A percentile compares a stretch with the other conserved stretches of the same genome.
Conservation (phyloP, 2,888 invertebrate genomes). For the Phengaris arion region DNA sequence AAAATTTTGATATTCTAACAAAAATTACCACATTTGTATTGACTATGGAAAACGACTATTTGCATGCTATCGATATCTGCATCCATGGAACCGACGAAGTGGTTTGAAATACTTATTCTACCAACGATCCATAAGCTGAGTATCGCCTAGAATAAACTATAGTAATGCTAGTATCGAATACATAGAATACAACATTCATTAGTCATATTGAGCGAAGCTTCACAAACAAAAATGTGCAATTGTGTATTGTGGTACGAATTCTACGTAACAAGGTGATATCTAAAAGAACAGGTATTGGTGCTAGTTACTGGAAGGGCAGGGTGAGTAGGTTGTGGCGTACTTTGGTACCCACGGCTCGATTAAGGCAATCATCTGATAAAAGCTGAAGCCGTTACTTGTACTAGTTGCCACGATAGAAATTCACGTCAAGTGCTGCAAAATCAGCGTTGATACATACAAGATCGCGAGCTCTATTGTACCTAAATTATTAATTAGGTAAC, state of each 20-base stretch:
- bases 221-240: conserved; percentile 57
- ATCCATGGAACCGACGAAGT: conserved; percentile 19
- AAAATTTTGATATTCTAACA: conserved; percentile 1
- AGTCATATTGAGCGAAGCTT: conserved; percentile 66
- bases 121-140: conserved; percentile 28
- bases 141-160: conserved; percentile 23
- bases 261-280: conserved; percentile 51
- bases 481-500: conserved; percentile 49
- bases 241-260: conserved; percentile 58
- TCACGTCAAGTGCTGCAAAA: conserved; percentile 49
- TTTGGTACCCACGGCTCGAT: conserved; percentile 80
- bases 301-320: conserved; percentile 56
- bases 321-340: conserved; percentile 59
- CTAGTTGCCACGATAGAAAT: conserved; percentile 57
- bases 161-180: conserved; percentile 21
- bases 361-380: conserved; percentile 60
- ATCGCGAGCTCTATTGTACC: conserved; percentile 54
- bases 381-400: conserved; percentile 67
- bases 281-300: conserved; percentile 60
- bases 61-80: conserved; percentile 26
- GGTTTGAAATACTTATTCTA: conserved; percentile 26
- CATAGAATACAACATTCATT: conserved; percentile 55
- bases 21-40: conserved; percentile 9
- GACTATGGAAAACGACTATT: conserved; percentile 17
- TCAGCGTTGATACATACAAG: conserved; percentile 49